Conservation (phyloP, 2,888 invertebrate species). For the Taenaris catops region DNA sequence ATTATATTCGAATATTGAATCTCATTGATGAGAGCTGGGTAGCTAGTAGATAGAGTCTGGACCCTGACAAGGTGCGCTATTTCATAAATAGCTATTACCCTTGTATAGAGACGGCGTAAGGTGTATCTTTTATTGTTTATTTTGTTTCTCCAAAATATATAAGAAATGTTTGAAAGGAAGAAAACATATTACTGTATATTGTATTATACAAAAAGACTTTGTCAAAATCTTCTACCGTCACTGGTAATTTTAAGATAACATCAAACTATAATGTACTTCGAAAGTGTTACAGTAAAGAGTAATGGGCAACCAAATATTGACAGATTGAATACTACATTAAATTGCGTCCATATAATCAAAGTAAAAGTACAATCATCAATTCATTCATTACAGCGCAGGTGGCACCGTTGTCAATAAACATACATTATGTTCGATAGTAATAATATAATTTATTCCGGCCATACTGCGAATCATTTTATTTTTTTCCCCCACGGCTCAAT, state of each 20-base stretch:
- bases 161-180: no score
- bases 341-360: constrained; percentile 4
- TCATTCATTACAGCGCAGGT: constrained; percentile 4
- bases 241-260: not conserved
- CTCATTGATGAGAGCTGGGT: no score
- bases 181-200: no score
- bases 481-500: constrained; percentile 1
- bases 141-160: no score
- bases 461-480: constrained; percentile 11
- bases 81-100: no score
- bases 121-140: no score
- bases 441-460: constrained; percentile 13
- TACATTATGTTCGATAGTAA: constrained; percentile 10
- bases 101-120: no score
- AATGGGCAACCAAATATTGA: constrained; percentile 4
- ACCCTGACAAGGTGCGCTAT: no score
- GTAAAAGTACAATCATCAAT: constrained; percentile 10
- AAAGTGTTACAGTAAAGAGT: constrained; percentile 3
- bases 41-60: no score
- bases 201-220: no score
- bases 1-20: no score
- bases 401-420: constrained; percentile 10
- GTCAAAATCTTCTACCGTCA: no score
- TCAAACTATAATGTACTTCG: constrained; percentile 1
- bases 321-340: constrained; percentile 3